These are phyloP conservation scores for Thunnus albacares DNA, from an alignment of 2,797 vertebrate species.

Conservation along the genomic window DNA sequence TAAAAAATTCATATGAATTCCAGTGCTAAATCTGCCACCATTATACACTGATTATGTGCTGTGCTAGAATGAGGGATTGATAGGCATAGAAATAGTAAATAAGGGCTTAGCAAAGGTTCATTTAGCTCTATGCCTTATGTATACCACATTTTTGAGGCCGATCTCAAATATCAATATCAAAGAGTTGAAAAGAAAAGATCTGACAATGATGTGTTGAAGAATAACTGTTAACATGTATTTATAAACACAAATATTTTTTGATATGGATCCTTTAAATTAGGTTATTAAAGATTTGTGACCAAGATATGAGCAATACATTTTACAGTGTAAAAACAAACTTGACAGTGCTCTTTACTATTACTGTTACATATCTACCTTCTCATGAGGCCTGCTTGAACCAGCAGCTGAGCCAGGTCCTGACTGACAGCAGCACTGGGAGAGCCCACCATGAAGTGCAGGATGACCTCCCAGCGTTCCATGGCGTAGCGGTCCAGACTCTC, in stretches of 20 bases:
- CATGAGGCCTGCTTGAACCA: slow-evolving; percentile 94
- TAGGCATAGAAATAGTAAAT: too few species aligned
- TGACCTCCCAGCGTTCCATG: slow-evolving; percentile 95
- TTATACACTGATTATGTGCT: too few species aligned
- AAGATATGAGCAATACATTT: too few species aligned
- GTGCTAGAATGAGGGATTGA: too few species aligned
- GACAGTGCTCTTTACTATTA: not conserved
- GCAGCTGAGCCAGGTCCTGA: slow-evolving; percentile 93
- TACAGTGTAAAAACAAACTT: too few species aligned
- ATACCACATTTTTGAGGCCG: too few species aligned
- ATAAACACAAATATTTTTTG: not conserved
- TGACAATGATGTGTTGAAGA: too few species aligned
- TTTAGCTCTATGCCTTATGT: too few species aligned
- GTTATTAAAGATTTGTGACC: too few species aligned
- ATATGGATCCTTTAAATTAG: not conserved
- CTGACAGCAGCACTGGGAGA: slow-evolving; percentile 93
- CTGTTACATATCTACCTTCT: slow-evolving; percentile 90
- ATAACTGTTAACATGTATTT: not conserved
- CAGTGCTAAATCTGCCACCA: not conserved
- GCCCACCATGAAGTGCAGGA: slow-evolving; percentile 97
- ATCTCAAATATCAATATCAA: not conserved
- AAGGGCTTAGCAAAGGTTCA: too few species aligned
- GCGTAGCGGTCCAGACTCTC: slow-evolving; percentile 93
- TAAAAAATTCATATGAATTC: not conserved
- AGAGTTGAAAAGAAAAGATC: not conserved